Evolutionary conservation across 2,113 vertebrate genomes (phyloP), one percentile per base, ranked within the genome.

Genomic region (Mesitornis unicolor): DNA sequence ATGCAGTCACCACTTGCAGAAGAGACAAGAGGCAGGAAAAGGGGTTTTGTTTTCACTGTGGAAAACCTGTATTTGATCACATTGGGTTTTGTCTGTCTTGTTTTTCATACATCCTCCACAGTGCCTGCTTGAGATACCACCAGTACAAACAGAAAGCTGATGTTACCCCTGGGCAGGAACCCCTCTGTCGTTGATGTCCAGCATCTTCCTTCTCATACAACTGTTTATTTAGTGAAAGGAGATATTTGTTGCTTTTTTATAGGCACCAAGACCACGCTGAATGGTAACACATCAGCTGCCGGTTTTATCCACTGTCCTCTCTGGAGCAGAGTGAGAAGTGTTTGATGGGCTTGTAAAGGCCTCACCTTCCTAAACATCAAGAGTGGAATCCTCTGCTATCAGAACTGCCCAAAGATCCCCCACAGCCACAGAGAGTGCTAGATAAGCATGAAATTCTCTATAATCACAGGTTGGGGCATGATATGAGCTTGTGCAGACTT

Each of bases 1-100:
- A 61, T 0, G 2, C 10, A 11, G 28, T n/a, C 29, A 45, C 33
- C 33, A 67, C 21, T 42, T 70, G 28, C 57, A 60, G 24, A 64
- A 60, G 14, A 61, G 22, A 77, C 11, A 11, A 4, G 4, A 67
- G 42, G 19, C 47, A 86, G 61, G 29, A 21, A 47, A 87, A 45
- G 16, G 6, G 3, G 5, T 0, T 3, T 57, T 70, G 16, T 47
- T 45, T 54, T 15, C 35, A 7, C 16, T 9, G 10, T 57, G 31
- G 36, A 65, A 83, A 67, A 40, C 14, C 14, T 50, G 11, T 22
- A 5, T 24, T 76, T 7, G 42, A 0, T n/a, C 61, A 63, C 0
- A 0, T 4, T 28, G 28, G 1, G 2, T 35, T 75, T 78, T 65
- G 61, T 3, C 56, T 50, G 4, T 7, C 1, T 3, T 50, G 47